These are phyloP conservation scores for Plectrocnemia conspersa DNA, from an alignment of 1,140 invertebrate species.

Conservation along the genomic window DNA sequence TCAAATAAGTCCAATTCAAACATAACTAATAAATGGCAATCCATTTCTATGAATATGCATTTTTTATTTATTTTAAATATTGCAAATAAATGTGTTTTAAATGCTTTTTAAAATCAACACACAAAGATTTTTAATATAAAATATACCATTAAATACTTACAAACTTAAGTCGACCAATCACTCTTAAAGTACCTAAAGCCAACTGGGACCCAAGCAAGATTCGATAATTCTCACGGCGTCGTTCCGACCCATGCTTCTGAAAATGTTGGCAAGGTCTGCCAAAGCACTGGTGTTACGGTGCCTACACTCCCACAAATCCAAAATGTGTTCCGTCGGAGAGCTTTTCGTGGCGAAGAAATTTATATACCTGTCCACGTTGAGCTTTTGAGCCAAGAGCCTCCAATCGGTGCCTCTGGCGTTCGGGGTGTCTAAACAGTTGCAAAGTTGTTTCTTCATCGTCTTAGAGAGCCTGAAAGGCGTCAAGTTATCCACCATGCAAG, in stretches of 20 bases:
- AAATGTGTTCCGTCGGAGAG: conserved; percentile 92
- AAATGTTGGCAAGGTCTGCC: conserved; percentile 82
- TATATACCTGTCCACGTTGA: conserved; percentile 90
- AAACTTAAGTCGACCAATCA: no score
- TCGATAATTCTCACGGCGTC: conserved; percentile 83
- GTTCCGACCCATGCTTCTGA: conserved; percentile 86
- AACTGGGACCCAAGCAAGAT: conserved; percentile 75
- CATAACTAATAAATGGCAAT: no score
- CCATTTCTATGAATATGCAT: no score
- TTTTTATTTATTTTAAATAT: no score
- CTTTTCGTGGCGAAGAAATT: conserved; percentile 94
- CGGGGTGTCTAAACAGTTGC: conserved; percentile 84
- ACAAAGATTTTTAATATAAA: no score
- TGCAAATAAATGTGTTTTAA: no score
- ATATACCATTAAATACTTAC: no score
- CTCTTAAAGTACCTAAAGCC: conserved; percentile 53
- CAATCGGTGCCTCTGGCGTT: conserved; percentile 90
- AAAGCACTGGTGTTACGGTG: conserved; percentile 81
- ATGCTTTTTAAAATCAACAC: no score
- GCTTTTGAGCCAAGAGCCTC: conserved; percentile 84
- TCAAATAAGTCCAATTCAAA: no score
- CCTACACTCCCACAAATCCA: conserved; percentile 93
- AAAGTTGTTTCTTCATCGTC: conserved; percentile 77
- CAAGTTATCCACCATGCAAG: conserved; percentile 49
- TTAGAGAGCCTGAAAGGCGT: conserved; percentile 71